A percentile compares a stretch with the other conserved stretches of the same genome.
phyloP scores from a whole-genome alignment of 2,888 invertebrate genomes.

The Neria commutata region DNA sequence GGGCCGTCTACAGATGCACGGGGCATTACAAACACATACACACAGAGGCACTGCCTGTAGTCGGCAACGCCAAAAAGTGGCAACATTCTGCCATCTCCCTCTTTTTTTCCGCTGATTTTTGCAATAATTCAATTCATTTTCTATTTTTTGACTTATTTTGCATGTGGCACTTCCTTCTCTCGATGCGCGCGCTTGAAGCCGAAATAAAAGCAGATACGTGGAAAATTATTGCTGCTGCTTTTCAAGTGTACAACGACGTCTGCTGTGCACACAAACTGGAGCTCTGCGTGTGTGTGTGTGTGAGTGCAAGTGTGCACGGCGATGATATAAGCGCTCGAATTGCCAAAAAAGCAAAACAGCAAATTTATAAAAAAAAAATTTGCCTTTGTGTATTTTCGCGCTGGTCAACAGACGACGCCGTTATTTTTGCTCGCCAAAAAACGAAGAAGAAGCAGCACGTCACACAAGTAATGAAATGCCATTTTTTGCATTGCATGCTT shows the following conservation, averaged over 20 bases:
- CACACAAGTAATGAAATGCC: not conserved
- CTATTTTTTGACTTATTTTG: slow-evolving; percentile 50
- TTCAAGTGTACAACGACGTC: slow-evolving; percentile 25
- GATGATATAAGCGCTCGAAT: slow-evolving; percentile 27
- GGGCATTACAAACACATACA: too few species aligned
- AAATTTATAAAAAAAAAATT: too few species aligned
- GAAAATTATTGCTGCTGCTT: slow-evolving; percentile 32
- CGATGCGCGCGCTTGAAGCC: slow-evolving; percentile 37
- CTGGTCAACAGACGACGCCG: slow-evolving; percentile 3
- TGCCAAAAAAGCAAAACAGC: too few species aligned
- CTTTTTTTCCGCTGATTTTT: slow-evolving; percentile 37
- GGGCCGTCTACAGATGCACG: too few species aligned
- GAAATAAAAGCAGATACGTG: slow-evolving; percentile 16
- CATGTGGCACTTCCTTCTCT: slow-evolving; percentile 21
- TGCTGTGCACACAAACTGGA: not conserved
- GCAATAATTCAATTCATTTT: slow-evolving; percentile 58
- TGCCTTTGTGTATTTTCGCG: not conserved
- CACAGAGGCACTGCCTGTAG: not conserved
- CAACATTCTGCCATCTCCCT: not conserved
- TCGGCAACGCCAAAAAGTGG: slow-evolving; percentile 4
- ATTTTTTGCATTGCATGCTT: not conserved
- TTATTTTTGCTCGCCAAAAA: not conserved
- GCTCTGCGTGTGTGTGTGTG: slow-evolving; percentile 4
- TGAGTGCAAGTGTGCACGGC: not conserved
- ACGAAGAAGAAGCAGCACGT: not conserved